phyloP scores from a whole-genome alignment of 2,113 vertebrate genomes.

The Panthera leo region DNA sequence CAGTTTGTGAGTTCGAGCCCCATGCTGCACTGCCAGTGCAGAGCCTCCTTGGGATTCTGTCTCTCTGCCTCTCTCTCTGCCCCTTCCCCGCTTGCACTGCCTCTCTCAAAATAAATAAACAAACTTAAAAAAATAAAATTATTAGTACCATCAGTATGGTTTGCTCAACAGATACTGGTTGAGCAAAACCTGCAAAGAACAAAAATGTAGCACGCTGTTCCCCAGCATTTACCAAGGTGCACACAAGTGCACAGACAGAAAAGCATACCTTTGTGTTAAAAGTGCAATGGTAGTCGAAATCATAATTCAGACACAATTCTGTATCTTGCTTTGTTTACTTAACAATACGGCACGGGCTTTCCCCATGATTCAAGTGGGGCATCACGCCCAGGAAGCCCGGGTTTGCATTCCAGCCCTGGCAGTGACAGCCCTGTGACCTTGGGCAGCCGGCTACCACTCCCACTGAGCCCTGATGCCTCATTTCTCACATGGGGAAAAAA shows the following conservation, averaged over 20 bases:
- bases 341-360: background rate
- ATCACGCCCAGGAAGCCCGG: background rate
- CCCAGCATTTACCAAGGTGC: background rate
- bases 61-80: too few species aligned
- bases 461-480: background rate
- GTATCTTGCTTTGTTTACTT: background rate
- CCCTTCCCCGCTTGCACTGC: too few species aligned
- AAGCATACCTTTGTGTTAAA: background rate
- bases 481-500: background rate
- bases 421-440: too few species aligned
- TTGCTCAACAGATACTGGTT: too few species aligned
- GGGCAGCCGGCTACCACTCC: background rate
- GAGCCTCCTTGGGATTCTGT: too few species aligned
- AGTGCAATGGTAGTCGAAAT: background rate
- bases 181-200: background rate
- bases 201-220: background rate
- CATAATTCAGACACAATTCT: background rate
- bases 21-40: too few species aligned
- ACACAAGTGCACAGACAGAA: background rate
- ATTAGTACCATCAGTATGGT: background rate
- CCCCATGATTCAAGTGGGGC: fast-evolving
- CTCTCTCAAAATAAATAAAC: too few species aligned
- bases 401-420: background rate
- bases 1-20: too few species aligned
- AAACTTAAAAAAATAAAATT: background rate